A percentile compares a stretch with the other conserved stretches of the same genome.
Conservation (phyloP, 2,888 invertebrate genomes). For the Acanthosepion lycidas region DNA sequence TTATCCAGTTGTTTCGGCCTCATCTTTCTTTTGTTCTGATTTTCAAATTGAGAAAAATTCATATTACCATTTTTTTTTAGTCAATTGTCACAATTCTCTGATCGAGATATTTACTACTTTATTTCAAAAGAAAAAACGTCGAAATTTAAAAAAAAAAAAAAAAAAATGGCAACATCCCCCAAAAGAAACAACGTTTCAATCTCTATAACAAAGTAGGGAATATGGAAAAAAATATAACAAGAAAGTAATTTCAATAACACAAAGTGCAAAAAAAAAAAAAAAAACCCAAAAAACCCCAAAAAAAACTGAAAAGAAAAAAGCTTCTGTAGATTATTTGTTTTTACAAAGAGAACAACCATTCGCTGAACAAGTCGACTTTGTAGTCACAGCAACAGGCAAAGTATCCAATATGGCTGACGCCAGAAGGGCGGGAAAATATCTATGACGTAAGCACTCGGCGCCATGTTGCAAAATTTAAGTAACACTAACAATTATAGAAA, state of each 20-base stretch:
- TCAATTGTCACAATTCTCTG: no score
- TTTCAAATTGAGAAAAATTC: no score
- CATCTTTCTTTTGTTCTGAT: no score
- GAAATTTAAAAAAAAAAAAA: no score
- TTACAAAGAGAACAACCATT: not conserved
- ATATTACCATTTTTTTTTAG: no score
- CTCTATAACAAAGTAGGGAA: not conserved
- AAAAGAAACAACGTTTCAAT: no score
- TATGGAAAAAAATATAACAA: not conserved
- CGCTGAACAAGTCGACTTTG: not conserved
- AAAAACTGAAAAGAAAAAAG: not conserved
- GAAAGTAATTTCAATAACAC: not conserved
- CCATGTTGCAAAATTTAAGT: not conserved
- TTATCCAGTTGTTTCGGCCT: no score
- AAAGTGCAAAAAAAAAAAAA: not conserved
- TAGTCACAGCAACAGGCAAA: not conserved
- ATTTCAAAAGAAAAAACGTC: no score
- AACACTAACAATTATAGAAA: not conserved
- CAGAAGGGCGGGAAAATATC: constrained; percentile 11
- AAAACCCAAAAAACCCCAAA: no score
- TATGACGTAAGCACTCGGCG: not conserved
- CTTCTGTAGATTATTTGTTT: not conserved
- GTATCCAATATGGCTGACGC: constrained; percentile 33
- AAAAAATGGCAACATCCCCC: no score
- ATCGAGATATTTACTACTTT: no score